A percentile compares a stretch with the other conserved stretches of the same genome.
These are phyloP conservation scores for Trochalopteron elliotii DNA, from an alignment of 2,113 vertebrate species.

Conservation along the genomic window DNA sequence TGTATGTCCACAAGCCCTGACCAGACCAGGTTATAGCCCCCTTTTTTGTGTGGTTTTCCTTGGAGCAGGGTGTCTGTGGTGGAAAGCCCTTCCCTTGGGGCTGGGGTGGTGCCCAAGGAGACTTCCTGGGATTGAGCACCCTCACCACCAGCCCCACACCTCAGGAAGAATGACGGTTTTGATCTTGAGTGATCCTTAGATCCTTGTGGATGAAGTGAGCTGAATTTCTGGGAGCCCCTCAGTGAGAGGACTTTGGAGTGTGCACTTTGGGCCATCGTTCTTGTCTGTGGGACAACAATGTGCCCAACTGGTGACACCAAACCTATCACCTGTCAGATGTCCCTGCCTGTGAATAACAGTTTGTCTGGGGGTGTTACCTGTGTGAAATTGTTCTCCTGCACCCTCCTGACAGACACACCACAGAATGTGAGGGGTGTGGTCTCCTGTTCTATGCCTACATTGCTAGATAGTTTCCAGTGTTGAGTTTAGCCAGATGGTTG, in stretches of 20 bases:
- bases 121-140: not conserved
- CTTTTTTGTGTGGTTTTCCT: not conserved
- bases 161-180: not conserved
- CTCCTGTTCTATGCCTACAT: not conserved
- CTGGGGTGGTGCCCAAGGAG: not conserved
- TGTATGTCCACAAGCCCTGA: not conserved
- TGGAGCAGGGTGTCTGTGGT: not conserved
- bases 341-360: not conserved
- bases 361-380: not conserved
- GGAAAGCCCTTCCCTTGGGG: not conserved
- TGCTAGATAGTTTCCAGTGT: not conserved
- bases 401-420: not conserved
- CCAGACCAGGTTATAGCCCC: not conserved
- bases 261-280: rapidly evolving
- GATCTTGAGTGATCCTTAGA: not conserved
- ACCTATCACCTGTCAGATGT: not conserved
- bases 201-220: not conserved
- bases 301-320: not conserved
- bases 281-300: rapidly evolving
- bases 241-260: rapidly evolving
- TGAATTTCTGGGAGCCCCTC: not conserved
- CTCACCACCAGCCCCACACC: not conserved
- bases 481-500: not conserved
- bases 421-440: not conserved
- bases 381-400: not conserved